Conservation (phyloP, 2,113 vertebrate genomes). For the Galeopterus variegatus region DNA sequence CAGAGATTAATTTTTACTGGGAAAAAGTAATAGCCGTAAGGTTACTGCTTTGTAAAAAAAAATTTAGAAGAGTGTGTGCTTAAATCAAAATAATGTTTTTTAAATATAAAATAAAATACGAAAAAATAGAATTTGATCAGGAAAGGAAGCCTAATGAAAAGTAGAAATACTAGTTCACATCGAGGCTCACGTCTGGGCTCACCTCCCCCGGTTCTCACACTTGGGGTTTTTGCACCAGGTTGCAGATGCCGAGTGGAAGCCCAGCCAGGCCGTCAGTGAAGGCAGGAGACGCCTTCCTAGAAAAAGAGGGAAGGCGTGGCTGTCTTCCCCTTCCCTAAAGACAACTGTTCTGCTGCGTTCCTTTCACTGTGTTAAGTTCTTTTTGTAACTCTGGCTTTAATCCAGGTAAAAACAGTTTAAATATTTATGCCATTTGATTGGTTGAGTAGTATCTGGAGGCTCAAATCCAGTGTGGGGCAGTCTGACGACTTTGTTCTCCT, state of each 20-base stretch:
- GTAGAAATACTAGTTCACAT: accelerated
- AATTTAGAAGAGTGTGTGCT: background rate
- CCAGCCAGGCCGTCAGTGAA: background rate
- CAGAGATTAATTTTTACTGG: background rate
- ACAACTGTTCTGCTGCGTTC: accelerated
- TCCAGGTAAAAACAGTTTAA: accelerated
- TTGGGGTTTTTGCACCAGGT: background rate
- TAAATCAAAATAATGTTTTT: background rate
- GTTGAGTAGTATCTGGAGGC: accelerated
- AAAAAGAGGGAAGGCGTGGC: background rate
- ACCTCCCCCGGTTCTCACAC: background rate
- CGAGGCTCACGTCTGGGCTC: accelerated
- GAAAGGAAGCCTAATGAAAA: background rate
- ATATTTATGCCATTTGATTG: accelerated
- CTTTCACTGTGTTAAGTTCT: accelerated
- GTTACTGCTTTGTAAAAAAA: background rate
- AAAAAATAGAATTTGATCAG: background rate
- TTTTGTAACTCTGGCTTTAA: background rate
- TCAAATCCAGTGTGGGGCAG: background rate
- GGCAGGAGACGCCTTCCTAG: background rate
- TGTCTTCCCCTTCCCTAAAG: accelerated
- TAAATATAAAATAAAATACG: background rate
- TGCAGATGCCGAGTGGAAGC: background rate
- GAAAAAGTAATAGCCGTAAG: background rate
- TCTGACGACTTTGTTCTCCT: background rate